These are phyloP conservation scores for Drosophila melanogaster DNA, from an alignment of 1,140 invertebrate species.

Conservation along the genomic window Release_6_plus_ISO1_MT NT_033779.5:14456501-14457000, in stretches of 20 bases:
- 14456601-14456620: slow-evolving; percentile 28
- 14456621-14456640: slow-evolving; percentile 55
- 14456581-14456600: slow-evolving; percentile 61
- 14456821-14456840: slow-evolving; percentile 72
- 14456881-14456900: slow-evolving; percentile 53
- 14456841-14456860: slow-evolving; percentile 36
- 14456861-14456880: slow-evolving; percentile 34
- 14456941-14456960: slow-evolving; percentile 47
- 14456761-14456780: slow-evolving; percentile 32
- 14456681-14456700: slow-evolving; percentile 51
- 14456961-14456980: slow-evolving; percentile 83
- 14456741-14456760: slow-evolving; percentile 61
- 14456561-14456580: slow-evolving; percentile 63
- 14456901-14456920: slow-evolving; percentile 66
- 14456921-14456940: slow-evolving; percentile 1
- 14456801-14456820: slow-evolving; percentile 80
- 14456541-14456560: slow-evolving; percentile 72
- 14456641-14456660: slow-evolving; percentile 36
- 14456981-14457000: slow-evolving; percentile 82
- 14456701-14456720: slow-evolving; percentile 66
- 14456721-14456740: slow-evolving; percentile 75
- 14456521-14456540: slow-evolving; percentile 78
- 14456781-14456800: slow-evolving; percentile 75
- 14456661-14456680: slow-evolving; percentile 19
- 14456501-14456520: slow-evolving; percentile 51